Conservation (phyloP, 37 sponge, comb jelly and placozoan genomes). For the Agelas oroides region DNA sequence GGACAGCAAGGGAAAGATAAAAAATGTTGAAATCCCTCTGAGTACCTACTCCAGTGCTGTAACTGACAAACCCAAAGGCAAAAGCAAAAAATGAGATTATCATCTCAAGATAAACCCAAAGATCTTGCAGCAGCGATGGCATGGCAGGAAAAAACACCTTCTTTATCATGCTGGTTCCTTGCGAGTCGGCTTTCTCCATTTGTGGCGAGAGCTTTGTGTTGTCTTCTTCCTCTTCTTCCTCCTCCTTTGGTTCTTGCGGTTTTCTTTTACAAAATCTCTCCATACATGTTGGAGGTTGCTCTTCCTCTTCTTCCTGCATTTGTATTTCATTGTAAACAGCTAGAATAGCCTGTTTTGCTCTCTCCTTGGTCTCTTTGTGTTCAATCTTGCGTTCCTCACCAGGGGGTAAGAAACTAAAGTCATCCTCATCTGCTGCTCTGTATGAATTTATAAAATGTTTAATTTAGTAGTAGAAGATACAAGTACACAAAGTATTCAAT, state of each 20-base stretch:
- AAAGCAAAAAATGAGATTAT: constrained; percentile 30
- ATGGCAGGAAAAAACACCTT: constrained; percentile 41
- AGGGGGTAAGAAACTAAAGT: too few species aligned
- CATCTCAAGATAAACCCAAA: constrained; percentile 61
- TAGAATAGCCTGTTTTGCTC: neutral
- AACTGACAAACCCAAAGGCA: constrained; percentile 5
- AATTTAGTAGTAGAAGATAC: too few species aligned
- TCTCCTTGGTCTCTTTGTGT: too few species aligned
- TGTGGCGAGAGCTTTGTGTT: constrained; percentile 20
- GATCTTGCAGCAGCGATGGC: constrained; percentile 36
- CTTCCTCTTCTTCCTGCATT: neutral
- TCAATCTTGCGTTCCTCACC: too few species aligned
- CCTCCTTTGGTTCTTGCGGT: neutral
- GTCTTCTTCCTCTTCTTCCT: neutral
- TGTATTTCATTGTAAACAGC: neutral
- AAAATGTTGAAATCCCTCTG: constrained; percentile 9
- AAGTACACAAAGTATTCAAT: too few species aligned
- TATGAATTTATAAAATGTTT: too few species aligned
- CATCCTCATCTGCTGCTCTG: too few species aligned
- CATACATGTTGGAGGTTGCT: neutral
- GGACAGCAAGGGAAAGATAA: constrained; percentile 16
- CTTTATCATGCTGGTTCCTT: constrained; percentile 41
- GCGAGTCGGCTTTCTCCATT: constrained; percentile 8
- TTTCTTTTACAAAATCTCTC: neutral
- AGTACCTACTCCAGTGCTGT: neutral